Percentiles rank a stretch among this genome's conserved stretches.
These are phyloP conservation scores for Meandrusa payeni DNA, from an alignment of 2,888 invertebrate species.

Conservation along the genomic window DNA sequence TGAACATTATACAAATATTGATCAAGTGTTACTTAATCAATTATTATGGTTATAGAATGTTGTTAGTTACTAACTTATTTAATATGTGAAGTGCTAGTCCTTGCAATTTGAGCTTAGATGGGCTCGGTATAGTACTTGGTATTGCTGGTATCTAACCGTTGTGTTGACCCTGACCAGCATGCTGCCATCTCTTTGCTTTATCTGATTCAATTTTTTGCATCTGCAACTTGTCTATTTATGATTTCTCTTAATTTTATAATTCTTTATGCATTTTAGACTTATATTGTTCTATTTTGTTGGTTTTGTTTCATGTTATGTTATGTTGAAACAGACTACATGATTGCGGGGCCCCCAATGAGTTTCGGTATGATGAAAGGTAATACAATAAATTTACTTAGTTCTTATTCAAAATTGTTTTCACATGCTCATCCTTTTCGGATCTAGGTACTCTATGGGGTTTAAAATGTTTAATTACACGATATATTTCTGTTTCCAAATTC, in stretches of 20 bases:
- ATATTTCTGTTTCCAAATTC: slow-evolving; percentile 57
- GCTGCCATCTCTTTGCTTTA: slow-evolving; percentile 66
- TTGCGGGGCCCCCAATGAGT: slow-evolving; percentile 90
- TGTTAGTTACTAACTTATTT: slow-evolving; percentile 69
- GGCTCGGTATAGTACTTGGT: slow-evolving; percentile 55
- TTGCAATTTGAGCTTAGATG: slow-evolving; percentile 65
- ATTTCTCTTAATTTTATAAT: slow-evolving; percentile 51
- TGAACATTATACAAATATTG: slow-evolving; percentile 1
- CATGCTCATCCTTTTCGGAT: slow-evolving; percentile 63
- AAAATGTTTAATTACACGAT: slow-evolving; percentile 48
- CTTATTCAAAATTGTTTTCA: slow-evolving; percentile 62
- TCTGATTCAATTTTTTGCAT: slow-evolving; percentile 45
- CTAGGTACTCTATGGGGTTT: slow-evolving; percentile 68
- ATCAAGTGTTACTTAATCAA: slow-evolving; percentile 27
- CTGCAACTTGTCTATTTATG: slow-evolving; percentile 47
- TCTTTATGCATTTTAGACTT: slow-evolving; percentile 74
- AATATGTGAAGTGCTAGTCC: slow-evolving; percentile 46
- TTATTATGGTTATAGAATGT: slow-evolving; percentile 43
- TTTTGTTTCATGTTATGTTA: slow-evolving; percentile 89
- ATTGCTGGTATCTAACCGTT: slow-evolving; percentile 66
- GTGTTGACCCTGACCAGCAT: slow-evolving; percentile 59
- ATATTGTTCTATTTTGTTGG: slow-evolving; percentile 85
- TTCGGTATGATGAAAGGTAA: slow-evolving; percentile 94
- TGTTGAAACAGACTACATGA: slow-evolving; percentile 83
- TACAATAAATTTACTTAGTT: slow-evolving; percentile 58